Conservation (phyloP, 2,797 vertebrate genomes). For the Malacoctenus gilli region DNA sequence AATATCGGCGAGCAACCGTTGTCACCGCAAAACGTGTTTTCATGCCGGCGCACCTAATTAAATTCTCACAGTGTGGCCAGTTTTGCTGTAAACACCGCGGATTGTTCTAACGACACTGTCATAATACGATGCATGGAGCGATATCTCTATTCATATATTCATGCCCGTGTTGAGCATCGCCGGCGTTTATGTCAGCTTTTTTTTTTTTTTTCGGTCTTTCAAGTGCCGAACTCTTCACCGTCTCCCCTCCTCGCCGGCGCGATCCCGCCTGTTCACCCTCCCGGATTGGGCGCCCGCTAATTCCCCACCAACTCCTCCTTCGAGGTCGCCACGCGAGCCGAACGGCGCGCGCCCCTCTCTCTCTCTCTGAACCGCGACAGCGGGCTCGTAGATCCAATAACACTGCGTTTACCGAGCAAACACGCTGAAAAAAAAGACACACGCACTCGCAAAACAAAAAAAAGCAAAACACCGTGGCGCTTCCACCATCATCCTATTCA, state of each 20-base stretch:
- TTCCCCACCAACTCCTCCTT: conserved; percentile 20
- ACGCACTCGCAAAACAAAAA: no score
- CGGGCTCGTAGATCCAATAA: conserved; percentile 62
- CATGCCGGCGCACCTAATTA: background rate
- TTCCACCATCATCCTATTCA: conserved; percentile 62
- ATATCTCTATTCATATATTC: conserved; percentile 40
- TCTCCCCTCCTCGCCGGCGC: conserved; percentile 11
- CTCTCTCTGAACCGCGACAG: conserved; percentile 36
- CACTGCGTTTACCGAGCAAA: conserved; percentile 60
- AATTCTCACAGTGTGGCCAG: background rate
- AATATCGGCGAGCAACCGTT: background rate
- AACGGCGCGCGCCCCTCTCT: conserved; percentile 30
- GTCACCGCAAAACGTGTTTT: background rate
- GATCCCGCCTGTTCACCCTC: conserved; percentile 7
- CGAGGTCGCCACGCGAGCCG: conserved; percentile 18
- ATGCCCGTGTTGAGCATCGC: conserved; percentile 14
- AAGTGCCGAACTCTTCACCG: conserved; percentile 10
- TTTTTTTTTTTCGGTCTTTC: no score
- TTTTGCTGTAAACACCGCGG: background rate
- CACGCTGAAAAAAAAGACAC: conserved; percentile 61
- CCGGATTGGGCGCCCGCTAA: conserved; percentile 7
- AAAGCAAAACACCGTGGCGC: conserved; percentile 32
- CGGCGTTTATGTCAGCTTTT: conserved; percentile 5
- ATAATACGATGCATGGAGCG: background rate
- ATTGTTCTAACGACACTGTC: background rate